Evolutionary conservation across 2,888 invertebrate species (phyloP).

Genomic region (Operophtera brumata): DNA sequence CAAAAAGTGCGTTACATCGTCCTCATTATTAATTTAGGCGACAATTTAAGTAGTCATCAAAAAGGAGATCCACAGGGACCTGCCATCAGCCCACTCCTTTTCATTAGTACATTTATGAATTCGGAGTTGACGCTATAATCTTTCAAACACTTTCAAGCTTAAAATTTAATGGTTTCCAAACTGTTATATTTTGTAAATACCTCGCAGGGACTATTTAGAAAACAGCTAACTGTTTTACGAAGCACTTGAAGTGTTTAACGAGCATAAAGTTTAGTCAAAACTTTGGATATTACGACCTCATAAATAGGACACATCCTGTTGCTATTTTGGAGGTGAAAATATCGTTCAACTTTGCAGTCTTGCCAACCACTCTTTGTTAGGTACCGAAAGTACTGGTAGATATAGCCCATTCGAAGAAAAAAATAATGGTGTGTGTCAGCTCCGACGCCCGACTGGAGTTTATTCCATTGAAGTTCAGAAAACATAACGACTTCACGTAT

Average conservation of each 20-base stretch:
- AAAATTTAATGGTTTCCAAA: slow-evolving; percentile 49
- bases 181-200: slow-evolving; percentile 67
- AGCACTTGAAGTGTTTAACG: slow-evolving; percentile 50
- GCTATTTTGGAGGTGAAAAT: slow-evolving; percentile 42
- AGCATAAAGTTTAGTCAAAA: slow-evolving; percentile 42
- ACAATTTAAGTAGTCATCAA: background rate
- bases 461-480: too few species aligned
- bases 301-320: slow-evolving; percentile 49
- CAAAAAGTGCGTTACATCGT: too few species aligned
- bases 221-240: slow-evolving; percentile 44
- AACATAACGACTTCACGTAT: too few species aligned
- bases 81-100: background rate
- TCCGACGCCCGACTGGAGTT: too few species aligned
- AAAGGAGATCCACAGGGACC: slow-evolving; percentile 1
- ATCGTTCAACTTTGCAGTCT: slow-evolving; percentile 24
- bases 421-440: too few species aligned
- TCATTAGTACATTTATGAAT: slow-evolving; percentile 5
- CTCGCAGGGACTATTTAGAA: slow-evolving; percentile 51
- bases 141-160: slow-evolving; percentile 18
- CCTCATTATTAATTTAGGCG: background rate
- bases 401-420: too few species aligned
- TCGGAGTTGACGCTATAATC: slow-evolving; percentile 8
- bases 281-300: slow-evolving; percentile 36
- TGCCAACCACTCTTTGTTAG: too few species aligned
- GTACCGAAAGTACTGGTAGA: too few species aligned